Percentiles rank a stretch among this genome's conserved stretches.
Conservation (phyloP, 2,797 vertebrate species). For the Buceros bicornis region DNA sequence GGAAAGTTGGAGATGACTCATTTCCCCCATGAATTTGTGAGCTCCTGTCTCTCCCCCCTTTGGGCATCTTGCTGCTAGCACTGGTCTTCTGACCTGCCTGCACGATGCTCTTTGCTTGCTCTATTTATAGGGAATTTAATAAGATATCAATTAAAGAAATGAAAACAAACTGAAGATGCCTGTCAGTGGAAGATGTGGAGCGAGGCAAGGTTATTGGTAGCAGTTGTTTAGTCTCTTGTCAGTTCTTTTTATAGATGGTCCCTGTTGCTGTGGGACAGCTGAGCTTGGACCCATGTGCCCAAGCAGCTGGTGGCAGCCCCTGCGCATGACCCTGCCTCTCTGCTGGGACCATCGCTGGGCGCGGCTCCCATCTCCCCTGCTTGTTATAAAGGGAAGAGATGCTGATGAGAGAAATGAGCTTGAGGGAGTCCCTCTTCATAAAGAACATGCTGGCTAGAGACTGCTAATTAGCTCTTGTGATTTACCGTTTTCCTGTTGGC, state of each 20-base stretch:
- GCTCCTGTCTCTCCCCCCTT: not conserved
- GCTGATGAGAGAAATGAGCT: not conserved
- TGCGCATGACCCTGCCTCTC: not conserved
- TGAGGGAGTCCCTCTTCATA: not conserved
- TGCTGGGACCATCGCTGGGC: not conserved
- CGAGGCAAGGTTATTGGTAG: not conserved
- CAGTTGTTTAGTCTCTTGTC: not conserved
- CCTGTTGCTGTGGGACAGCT: not conserved
- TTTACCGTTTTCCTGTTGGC: constrained; percentile 34
- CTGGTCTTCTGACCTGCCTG: not conserved
- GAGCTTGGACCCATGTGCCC: not conserved
- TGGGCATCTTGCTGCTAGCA: not conserved
- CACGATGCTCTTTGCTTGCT: not conserved
- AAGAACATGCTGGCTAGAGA: not conserved
- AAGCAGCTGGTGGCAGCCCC: not conserved
- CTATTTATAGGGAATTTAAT: constrained; percentile 46
- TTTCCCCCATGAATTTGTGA: not conserved
- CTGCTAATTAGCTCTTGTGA: constrained; percentile 41
- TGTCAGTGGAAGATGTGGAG: not conserved
- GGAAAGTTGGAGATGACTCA: not conserved
- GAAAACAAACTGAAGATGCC: constrained; percentile 11
- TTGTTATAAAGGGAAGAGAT: not conserved
- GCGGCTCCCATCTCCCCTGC: not conserved
- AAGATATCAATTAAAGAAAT: constrained; percentile 44
- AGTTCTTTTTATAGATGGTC: not conserved